Evolutionary conservation across 2,113 vertebrate species (phyloP), one percentile per base, ranked within the genome.

Genomic region (Nasalis larvatus): DNA sequence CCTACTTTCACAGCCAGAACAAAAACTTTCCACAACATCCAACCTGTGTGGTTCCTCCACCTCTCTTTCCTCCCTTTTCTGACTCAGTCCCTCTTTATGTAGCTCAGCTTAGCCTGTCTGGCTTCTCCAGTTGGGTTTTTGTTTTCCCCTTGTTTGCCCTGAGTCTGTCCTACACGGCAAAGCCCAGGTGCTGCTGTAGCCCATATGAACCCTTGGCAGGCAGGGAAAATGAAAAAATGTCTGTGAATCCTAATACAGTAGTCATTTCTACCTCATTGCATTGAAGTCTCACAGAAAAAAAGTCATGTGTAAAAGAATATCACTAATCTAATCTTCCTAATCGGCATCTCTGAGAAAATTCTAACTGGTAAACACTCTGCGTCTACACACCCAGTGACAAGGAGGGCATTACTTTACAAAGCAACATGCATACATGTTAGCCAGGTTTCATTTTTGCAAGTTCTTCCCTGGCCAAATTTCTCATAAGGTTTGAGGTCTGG

Each of bases 391-490:
- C 83, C 63, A 47, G 10, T n/a, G 45, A 47, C 49, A 30, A 91
- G 56, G 25, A 66, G 17, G 32, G 73, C 91, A 49, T 81, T 81
- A n/a, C 42, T 86, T 96, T 76, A 77, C 78, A 89, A 95, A 95
- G 58, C 32, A 66, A 88, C 58, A 20, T 58, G 68, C 13, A 78
- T 88, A 76, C 42, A 12, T 49, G 78, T 66, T 71, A 20, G 45
- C 58, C 54, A 63, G 10, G 30, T 95, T 92, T 97, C 42, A 54
- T 56, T 89, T 92, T 30, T 56, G 49, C 37, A 95, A 81, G 52
- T 45, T 87, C 71, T 88, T 95, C 82, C 37, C 78, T 66, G 47
- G 85, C 40, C 94, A 97, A 16, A 66, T 54, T 88, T 93, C 71
- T 95, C 42, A 77, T 52, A 66, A 45, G 60, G 17, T 60, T 91